These are phyloP conservation scores for Ormyrus labotus DNA, from an alignment of 2,888 invertebrate genomes.

Conservation along the genomic window DNA sequence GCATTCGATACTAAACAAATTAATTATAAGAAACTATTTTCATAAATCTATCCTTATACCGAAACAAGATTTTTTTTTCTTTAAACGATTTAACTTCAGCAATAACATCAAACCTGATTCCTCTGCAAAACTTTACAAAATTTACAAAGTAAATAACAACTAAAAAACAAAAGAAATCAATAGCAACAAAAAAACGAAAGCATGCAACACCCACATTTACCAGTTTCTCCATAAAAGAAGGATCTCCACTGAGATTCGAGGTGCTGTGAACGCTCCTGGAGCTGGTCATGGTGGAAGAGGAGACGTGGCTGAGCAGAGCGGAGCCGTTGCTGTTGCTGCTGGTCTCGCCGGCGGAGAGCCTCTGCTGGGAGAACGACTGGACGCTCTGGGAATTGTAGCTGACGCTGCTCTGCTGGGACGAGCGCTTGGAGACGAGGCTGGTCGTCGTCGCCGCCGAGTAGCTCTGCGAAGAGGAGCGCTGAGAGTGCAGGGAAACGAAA, in stretches of 20 bases:
- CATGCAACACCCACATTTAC: conserved; percentile 71
- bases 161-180: too few species aligned
- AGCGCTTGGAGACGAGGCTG: conserved; percentile 78
- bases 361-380: conserved; percentile 67
- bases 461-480: conserved; percentile 81
- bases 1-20: too few species aligned
- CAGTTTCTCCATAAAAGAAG: conserved; percentile 70
- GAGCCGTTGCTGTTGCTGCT: conserved; percentile 71
- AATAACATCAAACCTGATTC: too few species aligned
- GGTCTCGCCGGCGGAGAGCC: conserved; percentile 60
- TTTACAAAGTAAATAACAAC: too few species aligned
- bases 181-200: conserved; percentile 3
- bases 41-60: too few species aligned
- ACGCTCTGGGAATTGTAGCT: conserved; percentile 68
- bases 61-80: too few species aligned
- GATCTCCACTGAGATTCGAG: conserved; percentile 66
- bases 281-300: conserved; percentile 60
- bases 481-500: conserved; percentile 81
- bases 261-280: conserved; percentile 70
- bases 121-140: too few species aligned
- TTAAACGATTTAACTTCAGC: too few species aligned
- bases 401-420: conserved; percentile 80
- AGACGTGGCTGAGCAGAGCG: conserved; percentile 67
- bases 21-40: too few species aligned
- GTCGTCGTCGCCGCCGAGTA: conserved; percentile 75